Percentiles rank a stretch among this genome's conserved stretches.
Conservation (phyloP, 2,113 vertebrate genomes). For the Nesoenas mayeri region DNA sequence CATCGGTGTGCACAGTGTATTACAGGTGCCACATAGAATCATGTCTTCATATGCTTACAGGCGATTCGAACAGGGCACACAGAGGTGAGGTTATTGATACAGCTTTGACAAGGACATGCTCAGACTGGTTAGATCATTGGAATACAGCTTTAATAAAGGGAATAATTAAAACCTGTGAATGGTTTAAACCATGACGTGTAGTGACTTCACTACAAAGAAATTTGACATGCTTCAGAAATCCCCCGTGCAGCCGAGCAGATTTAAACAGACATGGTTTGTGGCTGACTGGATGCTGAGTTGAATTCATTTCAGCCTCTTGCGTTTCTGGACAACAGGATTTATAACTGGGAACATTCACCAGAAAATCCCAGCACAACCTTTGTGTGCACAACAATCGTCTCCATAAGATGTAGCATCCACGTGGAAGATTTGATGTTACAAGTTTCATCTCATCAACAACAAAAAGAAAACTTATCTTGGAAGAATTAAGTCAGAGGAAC, state of each 20-base stretch:
- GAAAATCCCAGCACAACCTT: neutral
- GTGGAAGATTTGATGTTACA: neutral
- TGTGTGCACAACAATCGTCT: neutral
- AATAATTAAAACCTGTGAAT: neutral
- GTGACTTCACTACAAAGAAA: neutral
- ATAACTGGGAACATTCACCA: neutral
- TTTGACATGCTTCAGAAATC: neutral
- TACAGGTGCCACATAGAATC: neutral
- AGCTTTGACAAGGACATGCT: neutral
- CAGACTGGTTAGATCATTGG: neutral
- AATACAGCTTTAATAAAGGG: neutral
- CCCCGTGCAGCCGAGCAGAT: neutral
- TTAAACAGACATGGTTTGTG: neutral
- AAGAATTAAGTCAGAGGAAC: neutral
- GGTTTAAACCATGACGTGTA: neutral
- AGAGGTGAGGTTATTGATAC: neutral
- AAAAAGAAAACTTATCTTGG: neutral
- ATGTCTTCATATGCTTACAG: neutral
- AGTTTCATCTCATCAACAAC: neutral
- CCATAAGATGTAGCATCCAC: neutral
- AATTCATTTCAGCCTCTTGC: neutral
- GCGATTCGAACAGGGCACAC: neutral
- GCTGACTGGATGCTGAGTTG: neutral
- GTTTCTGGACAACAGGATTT: neutral
- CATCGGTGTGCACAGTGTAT: neutral